phyloP scores from a whole-genome alignment of 2,113 vertebrate genomes.

The Eptatretus burgeri region DNA sequence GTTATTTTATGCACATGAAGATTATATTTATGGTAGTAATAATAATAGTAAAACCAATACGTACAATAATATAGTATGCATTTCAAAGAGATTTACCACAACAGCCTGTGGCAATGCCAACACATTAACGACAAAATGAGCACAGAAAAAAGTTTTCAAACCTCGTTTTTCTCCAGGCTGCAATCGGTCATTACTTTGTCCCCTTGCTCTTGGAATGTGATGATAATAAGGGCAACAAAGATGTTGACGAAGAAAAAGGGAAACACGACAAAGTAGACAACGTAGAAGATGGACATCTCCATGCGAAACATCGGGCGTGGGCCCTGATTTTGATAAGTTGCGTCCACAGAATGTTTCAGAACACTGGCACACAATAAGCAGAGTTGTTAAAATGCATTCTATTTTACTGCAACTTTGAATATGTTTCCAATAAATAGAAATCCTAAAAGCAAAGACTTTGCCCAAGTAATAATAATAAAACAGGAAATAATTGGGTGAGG shows the following conservation, averaged over 20 bases:
- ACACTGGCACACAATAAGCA: constrained; percentile 26
- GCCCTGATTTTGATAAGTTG: constrained; percentile 67
- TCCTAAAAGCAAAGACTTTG: no score
- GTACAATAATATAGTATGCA: no score
- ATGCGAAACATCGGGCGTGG: constrained; percentile 73
- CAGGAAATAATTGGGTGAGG: no score
- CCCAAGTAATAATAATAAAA: no score
- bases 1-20: no score
- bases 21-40: no score
- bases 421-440: no score
- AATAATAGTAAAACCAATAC: no score
- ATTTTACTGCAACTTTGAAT: no score
- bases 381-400: background rate
- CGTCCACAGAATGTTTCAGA: constrained; percentile 76
- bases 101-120: no score
- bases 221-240: constrained; percentile 88
- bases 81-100: no score
- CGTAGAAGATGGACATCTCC: constrained; percentile 91
- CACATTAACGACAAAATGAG: no score
- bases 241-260: constrained; percentile 98
- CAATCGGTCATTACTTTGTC: constrained; percentile 87
- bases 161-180: constrained; percentile 37
- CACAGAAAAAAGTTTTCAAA: background rate
- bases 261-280: constrained; percentile 91
- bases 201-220: constrained; percentile 94